Conservation (phyloP, 2,113 vertebrate genomes). For the Ardeotis arabs region DNA sequence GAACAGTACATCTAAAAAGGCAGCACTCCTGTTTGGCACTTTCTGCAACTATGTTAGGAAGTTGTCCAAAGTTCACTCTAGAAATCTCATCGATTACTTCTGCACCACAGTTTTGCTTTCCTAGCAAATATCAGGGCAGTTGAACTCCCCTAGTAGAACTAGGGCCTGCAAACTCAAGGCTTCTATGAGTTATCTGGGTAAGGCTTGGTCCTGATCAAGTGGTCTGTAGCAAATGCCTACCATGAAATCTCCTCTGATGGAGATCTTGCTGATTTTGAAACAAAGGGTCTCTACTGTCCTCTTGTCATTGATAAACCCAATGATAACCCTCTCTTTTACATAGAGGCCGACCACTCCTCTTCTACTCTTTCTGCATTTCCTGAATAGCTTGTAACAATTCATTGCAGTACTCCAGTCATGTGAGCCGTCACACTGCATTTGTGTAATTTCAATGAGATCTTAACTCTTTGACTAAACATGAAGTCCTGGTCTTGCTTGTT, state of each 20-base stretch:
- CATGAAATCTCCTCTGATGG: background rate
- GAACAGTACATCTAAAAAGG: background rate
- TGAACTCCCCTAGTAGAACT: background rate
- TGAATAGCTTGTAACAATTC: background rate
- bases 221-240: no score
- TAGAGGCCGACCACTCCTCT: background rate
- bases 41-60: background rate
- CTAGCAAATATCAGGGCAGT: background rate
- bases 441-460: background rate
- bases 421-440: background rate
- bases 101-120: background rate
- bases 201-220: background rate
- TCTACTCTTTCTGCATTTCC: background rate
- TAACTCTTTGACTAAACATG: background rate
- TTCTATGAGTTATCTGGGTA: background rate
- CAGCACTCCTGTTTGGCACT: background rate
- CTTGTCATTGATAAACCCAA: background rate
- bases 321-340: background rate
- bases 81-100: background rate
- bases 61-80: background rate
- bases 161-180: background rate
- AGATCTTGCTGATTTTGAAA: background rate
- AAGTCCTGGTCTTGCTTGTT: background rate
- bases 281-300: background rate
- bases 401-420: background rate